These are phyloP conservation scores for Osedax frankpressi DNA, from an alignment of 2,888 invertebrate genomes.

Conservation along the genomic window DNA sequence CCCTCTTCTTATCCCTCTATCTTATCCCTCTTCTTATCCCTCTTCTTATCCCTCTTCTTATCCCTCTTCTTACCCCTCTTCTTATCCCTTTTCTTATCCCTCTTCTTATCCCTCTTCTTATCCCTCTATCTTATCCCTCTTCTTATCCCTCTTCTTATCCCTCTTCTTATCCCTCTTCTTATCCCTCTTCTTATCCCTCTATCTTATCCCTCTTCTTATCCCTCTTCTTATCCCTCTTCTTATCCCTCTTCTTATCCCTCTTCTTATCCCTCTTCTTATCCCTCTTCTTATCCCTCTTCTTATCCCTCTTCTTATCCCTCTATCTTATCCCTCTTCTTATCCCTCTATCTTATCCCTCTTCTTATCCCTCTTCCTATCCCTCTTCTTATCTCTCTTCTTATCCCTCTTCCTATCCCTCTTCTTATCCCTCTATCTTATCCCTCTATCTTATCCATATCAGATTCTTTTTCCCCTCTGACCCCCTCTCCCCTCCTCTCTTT, in stretches of 20 bases:
- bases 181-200: too few species aligned
- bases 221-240: too few species aligned
- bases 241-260: constrained; percentile 55
- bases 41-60: too few species aligned
- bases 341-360: not conserved
- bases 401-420: constrained; percentile 10
- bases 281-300: constrained; percentile 49
- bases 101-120: too few species aligned
- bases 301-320: not conserved
- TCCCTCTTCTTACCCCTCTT: too few species aligned
- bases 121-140: too few species aligned
- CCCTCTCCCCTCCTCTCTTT: not conserved
- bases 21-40: constrained; percentile 12
- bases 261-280: not conserved
- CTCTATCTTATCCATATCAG: not conserved
- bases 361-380: not conserved
- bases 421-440: constrained; percentile 9
- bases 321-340: constrained; percentile 22
- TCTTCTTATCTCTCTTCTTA: constrained; percentile 13
- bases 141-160: too few species aligned
- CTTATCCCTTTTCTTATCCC: too few species aligned
- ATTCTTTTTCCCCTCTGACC: too few species aligned
- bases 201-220: too few species aligned
- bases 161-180: too few species aligned
- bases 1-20: not conserved